Percentiles rank a stretch among this genome's conserved stretches.
phyloP scores from a whole-genome alignment of 2,888 invertebrate species.

The Trachelus iudaicus region DNA sequence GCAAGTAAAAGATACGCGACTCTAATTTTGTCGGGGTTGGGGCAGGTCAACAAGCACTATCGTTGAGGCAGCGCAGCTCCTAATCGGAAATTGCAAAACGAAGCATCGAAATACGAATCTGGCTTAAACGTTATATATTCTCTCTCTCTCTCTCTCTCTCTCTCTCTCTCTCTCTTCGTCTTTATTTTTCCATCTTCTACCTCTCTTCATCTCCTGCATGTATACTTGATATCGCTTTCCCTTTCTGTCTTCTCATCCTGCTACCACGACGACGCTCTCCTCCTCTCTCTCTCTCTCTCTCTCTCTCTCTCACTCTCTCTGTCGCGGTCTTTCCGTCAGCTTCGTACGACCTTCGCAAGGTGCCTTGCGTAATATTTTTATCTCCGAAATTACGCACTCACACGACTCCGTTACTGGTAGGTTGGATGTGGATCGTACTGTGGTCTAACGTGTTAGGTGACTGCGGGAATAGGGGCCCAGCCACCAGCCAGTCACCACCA shows the following conservation, averaged over 20 bases:
- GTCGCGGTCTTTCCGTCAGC: constrained; percentile 26
- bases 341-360: constrained; percentile 55
- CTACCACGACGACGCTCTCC: no score
- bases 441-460: no score
- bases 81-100: constrained; percentile 6
- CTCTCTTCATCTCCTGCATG: no score
- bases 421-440: no score
- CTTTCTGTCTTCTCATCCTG: no score
- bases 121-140: not conserved
- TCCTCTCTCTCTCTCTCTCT: not conserved
- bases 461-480: no score
- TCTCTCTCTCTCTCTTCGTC: no score
- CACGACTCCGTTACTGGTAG: constrained; percentile 15
- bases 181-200: no score
- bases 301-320: constrained; percentile 18
- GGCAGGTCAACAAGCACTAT: constrained; percentile 54
- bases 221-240: no score
- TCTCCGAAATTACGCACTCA: constrained; percentile 51
- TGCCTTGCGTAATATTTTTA: constrained; percentile 62
- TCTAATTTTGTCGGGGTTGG: constrained; percentile 53
- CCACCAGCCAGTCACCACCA: no score
- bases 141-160: no score
- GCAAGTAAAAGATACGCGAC: constrained; percentile 1
- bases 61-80: constrained; percentile 10
- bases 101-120: not conserved